Conservation (phyloP, 1,140 invertebrate species). For the Drosophila ogumai region DNA sequence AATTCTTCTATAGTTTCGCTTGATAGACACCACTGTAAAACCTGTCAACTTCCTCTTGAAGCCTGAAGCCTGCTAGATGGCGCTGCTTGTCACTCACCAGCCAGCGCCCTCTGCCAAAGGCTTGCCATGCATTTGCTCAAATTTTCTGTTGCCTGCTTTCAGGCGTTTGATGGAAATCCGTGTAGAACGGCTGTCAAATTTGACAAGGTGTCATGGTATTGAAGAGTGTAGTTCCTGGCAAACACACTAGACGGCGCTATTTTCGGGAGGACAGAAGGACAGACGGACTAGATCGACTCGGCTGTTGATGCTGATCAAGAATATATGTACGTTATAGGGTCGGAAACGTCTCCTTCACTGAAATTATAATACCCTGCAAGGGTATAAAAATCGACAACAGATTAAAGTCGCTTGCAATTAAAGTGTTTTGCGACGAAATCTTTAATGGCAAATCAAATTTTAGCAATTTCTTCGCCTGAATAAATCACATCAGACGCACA, state of each 20-base stretch:
- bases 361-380: too few relatives aligned
- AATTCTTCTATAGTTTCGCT: not conserved
- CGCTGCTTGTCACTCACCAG: slow-evolving; percentile 3
- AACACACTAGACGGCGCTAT: not conserved
- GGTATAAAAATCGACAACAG: not conserved
- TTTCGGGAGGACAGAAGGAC: too few relatives aligned
- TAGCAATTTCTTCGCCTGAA: slow-evolving; percentile 78
- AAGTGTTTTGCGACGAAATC: slow-evolving; percentile 48
- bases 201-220: slow-evolving; percentile 16
- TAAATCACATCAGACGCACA: slow-evolving; percentile 82
- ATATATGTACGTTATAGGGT: too few relatives aligned
- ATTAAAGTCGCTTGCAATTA: slow-evolving; percentile 31
- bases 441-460: slow-evolving; percentile 78
- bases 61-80: slow-evolving; percentile 36
- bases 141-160: slow-evolving; percentile 23
- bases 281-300: too few relatives aligned
- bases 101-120: not conserved
- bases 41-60: not conserved
- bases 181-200: slow-evolving; percentile 15
- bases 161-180: slow-evolving; percentile 6
- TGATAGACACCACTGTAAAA: not conserved
- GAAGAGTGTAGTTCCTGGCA: not conserved
- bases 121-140: not conserved
- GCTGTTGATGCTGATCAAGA: too few relatives aligned
- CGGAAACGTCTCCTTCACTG: too few relatives aligned